Evolutionary conservation across 2,888 invertebrate genomes (phyloP).

Genomic region (Cylloceria caligata): DNA sequence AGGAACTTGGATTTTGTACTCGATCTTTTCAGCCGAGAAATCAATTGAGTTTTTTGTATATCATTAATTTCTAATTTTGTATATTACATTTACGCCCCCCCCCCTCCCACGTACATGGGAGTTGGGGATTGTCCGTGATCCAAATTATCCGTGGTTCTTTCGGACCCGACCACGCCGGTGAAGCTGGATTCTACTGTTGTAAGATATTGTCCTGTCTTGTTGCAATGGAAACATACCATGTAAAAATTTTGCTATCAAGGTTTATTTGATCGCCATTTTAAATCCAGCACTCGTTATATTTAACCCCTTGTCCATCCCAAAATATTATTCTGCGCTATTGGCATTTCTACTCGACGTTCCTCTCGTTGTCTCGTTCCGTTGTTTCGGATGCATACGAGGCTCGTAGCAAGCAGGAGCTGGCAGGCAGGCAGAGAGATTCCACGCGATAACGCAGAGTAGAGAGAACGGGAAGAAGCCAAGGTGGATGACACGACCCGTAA

Average conservation of each 20-base stretch:
- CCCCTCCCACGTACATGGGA: too few species aligned
- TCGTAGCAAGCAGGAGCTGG: conserved; percentile 28
- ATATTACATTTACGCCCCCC: too few species aligned
- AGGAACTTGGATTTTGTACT: too few species aligned
- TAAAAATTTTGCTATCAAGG: neutral
- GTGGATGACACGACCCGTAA: conserved; percentile 83
- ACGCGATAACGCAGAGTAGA: conserved; percentile 78
- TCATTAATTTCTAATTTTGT: too few species aligned
- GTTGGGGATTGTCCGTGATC: too few species aligned
- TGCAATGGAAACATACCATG: neutral
- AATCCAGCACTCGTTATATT: neutral
- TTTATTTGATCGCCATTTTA: neutral
- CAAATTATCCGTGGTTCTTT: too few species aligned
- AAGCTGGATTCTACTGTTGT: too few species aligned
- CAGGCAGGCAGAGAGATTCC: conserved; percentile 77
- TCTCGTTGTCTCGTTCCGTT: conserved; percentile 67
- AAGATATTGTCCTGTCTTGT: too few species aligned
- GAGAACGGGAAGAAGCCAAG: conserved; percentile 82
- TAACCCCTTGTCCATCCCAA: neutral
- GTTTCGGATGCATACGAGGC: conserved; percentile 69
- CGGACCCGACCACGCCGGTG: too few species aligned
- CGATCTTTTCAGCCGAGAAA: too few species aligned
- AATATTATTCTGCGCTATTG: conserved; percentile 42
- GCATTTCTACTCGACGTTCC: conserved; percentile 23
- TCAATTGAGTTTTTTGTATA: too few species aligned